Base-by-base conservation (phyloP, 2,888 invertebrate species). In the Philereme vetulata region DNA sequence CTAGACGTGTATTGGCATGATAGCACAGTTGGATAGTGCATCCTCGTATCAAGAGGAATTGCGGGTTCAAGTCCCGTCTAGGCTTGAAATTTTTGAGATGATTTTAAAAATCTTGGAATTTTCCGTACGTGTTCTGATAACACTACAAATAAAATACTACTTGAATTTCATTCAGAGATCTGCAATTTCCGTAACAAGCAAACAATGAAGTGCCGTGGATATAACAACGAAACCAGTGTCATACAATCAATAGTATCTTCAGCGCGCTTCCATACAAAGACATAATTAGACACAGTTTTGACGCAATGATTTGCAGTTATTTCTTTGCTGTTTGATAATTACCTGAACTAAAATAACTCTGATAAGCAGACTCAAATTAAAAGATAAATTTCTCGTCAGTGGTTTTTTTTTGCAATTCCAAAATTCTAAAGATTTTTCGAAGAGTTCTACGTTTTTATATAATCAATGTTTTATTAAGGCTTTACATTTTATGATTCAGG, bases 171-270 rank as follows among this genome's bases (percentile, higher is more conserved):
- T 62, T 62, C 45, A 57, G 59, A 62, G 66, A 77, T 73, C 72
- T 58, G 70, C 66, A 78, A 80, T 71, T 70, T 79, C 77, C 77
- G 76, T 68, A 67, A 57, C 64, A 65, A n/a, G 46, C 56, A 65
- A 68, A 75, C 69, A 77, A 78, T 74, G 72, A 69, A 70, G 68
- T 75, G 66, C 68, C 68, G 72, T 74, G 78, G 77, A 75, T 75
- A 72, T 72, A 76, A 81, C 80, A 81, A 82, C 76, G 72, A 72
- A 68, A 62, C 67, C 66, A 67, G 70, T 72, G 61, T 58, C 66
- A 65, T 70, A 70, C 71, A 76, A 65, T 81, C 81, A 79, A 80
- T 80, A 64, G 67, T 77, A 78, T 75, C 76, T 78, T 72, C 72
- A 68, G 60, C 65, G 69, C 65, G 56, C 67, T 60, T 62, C 62